Percentiles rank a stretch among this genome's conserved stretches.
These are phyloP conservation scores for Onychostoma macrolepis DNA, from an alignment of 2,113 vertebrate species.

Conservation along the genomic window DNA sequence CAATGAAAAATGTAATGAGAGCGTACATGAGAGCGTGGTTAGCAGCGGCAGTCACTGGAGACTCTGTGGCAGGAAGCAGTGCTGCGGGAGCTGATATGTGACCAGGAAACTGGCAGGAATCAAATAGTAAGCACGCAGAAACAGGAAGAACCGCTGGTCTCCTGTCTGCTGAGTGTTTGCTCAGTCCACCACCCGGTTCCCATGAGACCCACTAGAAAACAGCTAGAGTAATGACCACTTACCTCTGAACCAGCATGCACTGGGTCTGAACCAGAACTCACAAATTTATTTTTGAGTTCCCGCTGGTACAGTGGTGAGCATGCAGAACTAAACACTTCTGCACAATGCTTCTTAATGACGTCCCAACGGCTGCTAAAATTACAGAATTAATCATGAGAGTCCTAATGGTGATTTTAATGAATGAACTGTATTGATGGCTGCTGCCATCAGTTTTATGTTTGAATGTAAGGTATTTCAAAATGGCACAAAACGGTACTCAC, in stretches of 20 bases:
- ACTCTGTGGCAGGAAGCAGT: conserved; percentile 59
- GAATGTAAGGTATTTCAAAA: conserved; percentile 1
- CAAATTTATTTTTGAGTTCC: neutral
- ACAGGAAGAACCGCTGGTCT: conserved; percentile 59
- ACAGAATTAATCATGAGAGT: neutral
- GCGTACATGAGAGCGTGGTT: neutral
- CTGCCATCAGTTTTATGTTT: conserved; percentile 8
- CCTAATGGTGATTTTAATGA: conserved; percentile 11
- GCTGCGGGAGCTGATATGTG: conserved; percentile 61
- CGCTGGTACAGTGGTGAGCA: conserved; percentile 14
- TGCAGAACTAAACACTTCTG: conserved; percentile 6
- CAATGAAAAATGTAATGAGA: neutral
- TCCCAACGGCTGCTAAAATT: neutral
- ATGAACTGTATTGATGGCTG: neutral
- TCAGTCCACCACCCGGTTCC: conserved; percentile 61
- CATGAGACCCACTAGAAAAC: conserved; percentile 57
- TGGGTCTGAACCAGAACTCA: conserved; percentile 10
- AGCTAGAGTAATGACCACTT: conserved; percentile 46
- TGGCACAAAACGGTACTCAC: neutral
- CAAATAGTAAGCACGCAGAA: conserved; percentile 55
- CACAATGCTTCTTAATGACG: conserved; percentile 2
- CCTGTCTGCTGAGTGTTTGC: conserved; percentile 65
- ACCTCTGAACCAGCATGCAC: conserved; percentile 48
- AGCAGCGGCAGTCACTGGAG: conserved; percentile 32
- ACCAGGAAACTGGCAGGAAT: conserved; percentile 64